A percentile compares a stretch with the other conserved stretches of the same genome.
Evolutionary conservation across 2,113 vertebrate species (phyloP).

Genomic region (Archocentrus centrarchus): DNA sequence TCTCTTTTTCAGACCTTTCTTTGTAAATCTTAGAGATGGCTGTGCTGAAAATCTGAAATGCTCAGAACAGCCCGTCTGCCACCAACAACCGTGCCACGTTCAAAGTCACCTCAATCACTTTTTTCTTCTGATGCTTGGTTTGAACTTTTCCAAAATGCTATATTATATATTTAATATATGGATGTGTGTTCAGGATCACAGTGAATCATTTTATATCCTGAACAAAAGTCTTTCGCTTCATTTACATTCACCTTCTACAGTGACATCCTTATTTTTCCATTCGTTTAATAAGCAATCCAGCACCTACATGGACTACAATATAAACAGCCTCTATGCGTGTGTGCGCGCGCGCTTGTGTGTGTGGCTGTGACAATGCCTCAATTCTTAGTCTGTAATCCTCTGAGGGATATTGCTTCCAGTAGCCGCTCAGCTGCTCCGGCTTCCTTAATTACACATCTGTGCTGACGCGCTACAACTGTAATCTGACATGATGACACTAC

Average conservation of each 20-base stretch:
- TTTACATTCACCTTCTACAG: conserved; percentile 14
- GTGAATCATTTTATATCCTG: background rate
- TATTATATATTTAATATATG: background rate
- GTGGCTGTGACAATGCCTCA: conserved; percentile 56
- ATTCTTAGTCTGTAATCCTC: conserved; percentile 68
- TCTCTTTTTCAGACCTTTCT: too few species aligned
- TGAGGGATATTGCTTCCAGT: conserved; percentile 66
- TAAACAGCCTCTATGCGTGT: conserved; percentile 14
- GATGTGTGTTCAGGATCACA: background rate
- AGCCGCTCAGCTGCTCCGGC: conserved; percentile 57
- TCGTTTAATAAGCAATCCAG: background rate
- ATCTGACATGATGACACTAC: conserved; percentile 66
- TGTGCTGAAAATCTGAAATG: background rate
- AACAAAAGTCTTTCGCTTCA: background rate
- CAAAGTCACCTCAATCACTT: too few species aligned
- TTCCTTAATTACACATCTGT: conserved; percentile 77
- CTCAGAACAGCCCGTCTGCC: too few species aligned
- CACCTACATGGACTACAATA: background rate
- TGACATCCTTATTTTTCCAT: background rate
- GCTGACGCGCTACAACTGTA: conserved; percentile 66
- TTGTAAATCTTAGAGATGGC: too few species aligned
- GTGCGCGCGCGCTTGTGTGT: background rate
- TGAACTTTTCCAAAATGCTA: too few species aligned
- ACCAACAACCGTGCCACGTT: too few species aligned
- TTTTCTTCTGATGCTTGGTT: too few species aligned